These are phyloP conservation scores for Dioctria linearis DNA, from an alignment of 2,888 invertebrate species.

Conservation along the genomic window DNA sequence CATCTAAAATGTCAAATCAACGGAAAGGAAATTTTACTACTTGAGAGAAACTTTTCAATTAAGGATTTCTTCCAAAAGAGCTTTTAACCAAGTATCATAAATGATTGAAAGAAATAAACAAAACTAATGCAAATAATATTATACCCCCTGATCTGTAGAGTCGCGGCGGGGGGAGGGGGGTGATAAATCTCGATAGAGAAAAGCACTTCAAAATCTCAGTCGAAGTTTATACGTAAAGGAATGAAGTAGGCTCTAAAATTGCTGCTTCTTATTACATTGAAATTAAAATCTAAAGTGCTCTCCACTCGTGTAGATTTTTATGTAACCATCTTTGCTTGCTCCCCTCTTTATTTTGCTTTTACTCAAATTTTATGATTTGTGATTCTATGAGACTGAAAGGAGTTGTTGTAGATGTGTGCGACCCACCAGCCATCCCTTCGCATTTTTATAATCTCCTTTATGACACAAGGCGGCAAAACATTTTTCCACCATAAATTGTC, in stretches of 20 bases:
- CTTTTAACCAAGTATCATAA: constrained; percentile 22
- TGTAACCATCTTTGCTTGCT: not conserved
- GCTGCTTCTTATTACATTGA: not conserved
- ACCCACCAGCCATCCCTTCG: not conserved
- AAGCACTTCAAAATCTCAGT: not conserved
- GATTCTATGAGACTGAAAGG: not conserved
- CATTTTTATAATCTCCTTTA: constrained; percentile 2
- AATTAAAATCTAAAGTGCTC: not conserved
- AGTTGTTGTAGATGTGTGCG: not conserved
- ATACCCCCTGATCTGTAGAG: not conserved
- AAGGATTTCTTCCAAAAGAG: constrained; percentile 31
- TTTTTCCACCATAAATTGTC: constrained; percentile 21
- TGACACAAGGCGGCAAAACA: not conserved
- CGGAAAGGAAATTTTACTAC: constrained; percentile 38
- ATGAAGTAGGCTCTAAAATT: not conserved
- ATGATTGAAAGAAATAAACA: constrained; percentile 38
- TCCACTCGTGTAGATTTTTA: not conserved
- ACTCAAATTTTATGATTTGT: constrained; percentile 25
- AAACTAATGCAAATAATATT: constrained; percentile 19
- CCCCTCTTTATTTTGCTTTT: constrained; percentile 3
- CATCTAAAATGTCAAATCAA: constrained; percentile 47
- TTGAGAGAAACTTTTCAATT: constrained; percentile 48
- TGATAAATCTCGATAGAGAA: not conserved
- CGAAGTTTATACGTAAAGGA: not conserved
- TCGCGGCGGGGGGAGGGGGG: not conserved